A percentile compares a stretch with the other conserved stretches of the same genome.
Conservation (phyloP, 2,797 vertebrate genomes). For the Mallotus villosus region DNA sequence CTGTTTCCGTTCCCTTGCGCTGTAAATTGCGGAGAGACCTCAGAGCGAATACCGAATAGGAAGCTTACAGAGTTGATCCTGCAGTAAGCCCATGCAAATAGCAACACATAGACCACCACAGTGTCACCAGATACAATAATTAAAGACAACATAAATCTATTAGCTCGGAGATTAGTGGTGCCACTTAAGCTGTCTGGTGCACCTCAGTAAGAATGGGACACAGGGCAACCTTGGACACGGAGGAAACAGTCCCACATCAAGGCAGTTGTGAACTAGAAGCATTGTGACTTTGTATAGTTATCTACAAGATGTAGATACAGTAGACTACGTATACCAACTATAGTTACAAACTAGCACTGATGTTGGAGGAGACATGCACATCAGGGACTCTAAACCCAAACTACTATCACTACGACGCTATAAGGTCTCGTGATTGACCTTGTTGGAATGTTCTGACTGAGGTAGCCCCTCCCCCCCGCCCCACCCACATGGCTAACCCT, state of each 20-base stretch:
- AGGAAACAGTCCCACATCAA: constrained; percentile 3
- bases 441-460: constrained; percentile 39
- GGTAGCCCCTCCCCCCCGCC: constrained; percentile 18
- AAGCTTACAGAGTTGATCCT: constrained; percentile 68
- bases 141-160: constrained; percentile 76
- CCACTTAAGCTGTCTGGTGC: constrained; percentile 48
- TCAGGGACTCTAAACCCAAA: neutral
- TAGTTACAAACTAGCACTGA: no score
- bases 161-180: constrained; percentile 69
- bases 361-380: no score
- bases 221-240: constrained; percentile 27
- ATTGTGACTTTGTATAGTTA: no score
- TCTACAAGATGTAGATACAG: no score
- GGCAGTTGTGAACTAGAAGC: no score
- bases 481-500: constrained; percentile 15
- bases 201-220: constrained; percentile 3
- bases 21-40: constrained; percentile 60
- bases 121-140: constrained; percentile 74
- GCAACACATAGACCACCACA: constrained; percentile 64
- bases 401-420: neutral
- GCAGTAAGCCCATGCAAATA: constrained; percentile 68
- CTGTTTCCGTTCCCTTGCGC: constrained; percentile 39
- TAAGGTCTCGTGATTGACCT: neutral
- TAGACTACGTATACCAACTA: no score
- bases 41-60: constrained; percentile 60